Base-by-base conservation (phyloP, 2,888 invertebrate genomes). In the Volucella inflata region DNA sequence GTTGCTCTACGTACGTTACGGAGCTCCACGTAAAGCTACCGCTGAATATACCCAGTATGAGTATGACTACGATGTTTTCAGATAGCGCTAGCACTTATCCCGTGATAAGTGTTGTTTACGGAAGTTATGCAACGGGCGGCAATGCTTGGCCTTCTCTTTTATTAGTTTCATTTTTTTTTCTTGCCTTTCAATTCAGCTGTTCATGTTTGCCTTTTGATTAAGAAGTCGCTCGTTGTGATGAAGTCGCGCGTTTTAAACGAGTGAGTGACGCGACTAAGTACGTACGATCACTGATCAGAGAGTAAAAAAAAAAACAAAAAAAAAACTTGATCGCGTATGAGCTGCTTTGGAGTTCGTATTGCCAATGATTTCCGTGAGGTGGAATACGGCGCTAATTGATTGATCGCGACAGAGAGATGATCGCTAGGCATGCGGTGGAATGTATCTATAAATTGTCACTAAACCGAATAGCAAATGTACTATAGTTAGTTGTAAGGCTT, bases 41-140 rank as follows among this genome's bases (percentile, higher is more conserved):
- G 30, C 30, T 30, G 6, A n/a, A 30, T 30, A 30, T 30, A 30
- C 30, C n/a, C n/a, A n/a, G n/a, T n/a, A n/a, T n/a, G 6, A 30
- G 30, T 30, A 30, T 6, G 1, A 30, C 0, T 30, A 30, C 6
- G 30, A 48, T 68, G 55, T 81, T 65, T 72, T 75, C 68, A 67
- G 55, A 72, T 46, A 71, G 65, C 77, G 4, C 30, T 84, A 70
- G 75, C 80, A 79, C 83, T 79, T 79, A 70, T 84, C 75, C 80
- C 75, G 70, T 80, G 84, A 76, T 84, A 71, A 75, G 75, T 84
- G 84, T 74, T 83, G 83, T 84, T 84, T 84, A 84, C 84, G 84
- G 84, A 84, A 80, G 75, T 80, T 80, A 80, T 84, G 80, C 84
- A 84, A 84, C 80, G 62, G 84, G 84, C 55, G 75, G 80, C 60